Evolutionary conservation across 2,797 vertebrate species (phyloP).

Genomic region (Momotus momota): DNA sequence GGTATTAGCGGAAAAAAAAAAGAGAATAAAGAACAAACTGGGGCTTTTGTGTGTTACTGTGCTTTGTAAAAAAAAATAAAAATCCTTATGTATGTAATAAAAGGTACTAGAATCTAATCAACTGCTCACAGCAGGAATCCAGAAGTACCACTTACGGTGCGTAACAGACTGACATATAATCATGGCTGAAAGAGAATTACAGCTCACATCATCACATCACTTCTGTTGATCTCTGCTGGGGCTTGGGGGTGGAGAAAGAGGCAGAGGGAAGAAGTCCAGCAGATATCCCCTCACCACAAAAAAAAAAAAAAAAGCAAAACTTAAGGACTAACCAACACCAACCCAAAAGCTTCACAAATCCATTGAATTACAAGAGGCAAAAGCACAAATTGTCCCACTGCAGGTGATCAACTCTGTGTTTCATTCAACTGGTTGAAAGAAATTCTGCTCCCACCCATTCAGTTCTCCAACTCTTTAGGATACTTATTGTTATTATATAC

Average conservation of each 20-base stretch:
- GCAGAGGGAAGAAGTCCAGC: background rate
- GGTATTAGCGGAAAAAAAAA: background rate
- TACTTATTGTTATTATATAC: background rate
- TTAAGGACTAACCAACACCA: background rate
- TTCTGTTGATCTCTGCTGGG: slow-evolving; percentile 36
- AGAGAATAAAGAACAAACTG: slow-evolving; percentile 10
- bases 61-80: slow-evolving; percentile 29
- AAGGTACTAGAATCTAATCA: slow-evolving; percentile 62
- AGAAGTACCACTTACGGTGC: slow-evolving; percentile 32
- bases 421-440: background rate
- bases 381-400: background rate
- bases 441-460: background rate
- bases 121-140: slow-evolving; percentile 38
- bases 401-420: background rate
- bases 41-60: background rate
- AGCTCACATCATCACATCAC: slow-evolving; percentile 6
- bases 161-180: slow-evolving; percentile 43
- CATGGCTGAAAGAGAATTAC: slow-evolving; percentile 44
- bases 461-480: background rate
- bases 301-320: background rate
- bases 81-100: background rate
- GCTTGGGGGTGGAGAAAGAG: background rate
- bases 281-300: background rate
- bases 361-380: background rate
- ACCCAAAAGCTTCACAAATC: background rate